A percentile compares a stretch with the other conserved stretches of the same genome.
Evolutionary conservation across 2,888 invertebrate species (phyloP).

Genomic region (Sarcophaga variegata): DNA sequence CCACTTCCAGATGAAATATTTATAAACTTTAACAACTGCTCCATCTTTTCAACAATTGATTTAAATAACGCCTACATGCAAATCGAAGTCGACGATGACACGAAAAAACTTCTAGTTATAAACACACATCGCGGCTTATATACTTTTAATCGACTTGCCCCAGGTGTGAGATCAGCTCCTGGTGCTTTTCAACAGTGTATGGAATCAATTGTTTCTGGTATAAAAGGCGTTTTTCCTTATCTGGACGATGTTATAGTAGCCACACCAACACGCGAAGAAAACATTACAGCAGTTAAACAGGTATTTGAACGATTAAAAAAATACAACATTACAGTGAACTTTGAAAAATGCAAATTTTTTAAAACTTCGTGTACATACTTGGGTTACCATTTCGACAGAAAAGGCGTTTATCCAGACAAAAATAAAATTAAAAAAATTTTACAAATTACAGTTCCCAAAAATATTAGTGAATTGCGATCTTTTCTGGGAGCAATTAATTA

Average conservation of each 20-base stretch:
- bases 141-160: not conserved
- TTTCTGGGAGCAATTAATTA: constrained; percentile 57
- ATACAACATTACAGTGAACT: not conserved
- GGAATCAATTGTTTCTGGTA: constrained; percentile 1
- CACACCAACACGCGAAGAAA: not conserved
- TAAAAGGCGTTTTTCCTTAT: constrained; percentile 2
- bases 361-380: not conserved
- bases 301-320: no score
- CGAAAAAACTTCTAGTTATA: not conserved
- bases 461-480: constrained; percentile 42
- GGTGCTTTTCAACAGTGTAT: constrained; percentile 7
- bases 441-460: constrained; percentile 14
- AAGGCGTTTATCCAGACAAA: not conserved
- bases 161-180: not conserved
- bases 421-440: constrained; percentile 7
- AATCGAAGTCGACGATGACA: constrained; percentile 17
- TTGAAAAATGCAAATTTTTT: not conserved
- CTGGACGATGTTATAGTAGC: not conserved
- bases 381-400: not conserved
- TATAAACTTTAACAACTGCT: constrained; percentile 33
- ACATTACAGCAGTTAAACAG: not conserved
- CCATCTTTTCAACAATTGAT: constrained; percentile 14
- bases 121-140: constrained; percentile 4
- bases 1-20: constrained; percentile 46
- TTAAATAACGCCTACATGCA: constrained; percentile 23